Evolutionary conservation across 2,888 invertebrate species (phyloP).

Genomic region (Capitulum mitella): DNA sequence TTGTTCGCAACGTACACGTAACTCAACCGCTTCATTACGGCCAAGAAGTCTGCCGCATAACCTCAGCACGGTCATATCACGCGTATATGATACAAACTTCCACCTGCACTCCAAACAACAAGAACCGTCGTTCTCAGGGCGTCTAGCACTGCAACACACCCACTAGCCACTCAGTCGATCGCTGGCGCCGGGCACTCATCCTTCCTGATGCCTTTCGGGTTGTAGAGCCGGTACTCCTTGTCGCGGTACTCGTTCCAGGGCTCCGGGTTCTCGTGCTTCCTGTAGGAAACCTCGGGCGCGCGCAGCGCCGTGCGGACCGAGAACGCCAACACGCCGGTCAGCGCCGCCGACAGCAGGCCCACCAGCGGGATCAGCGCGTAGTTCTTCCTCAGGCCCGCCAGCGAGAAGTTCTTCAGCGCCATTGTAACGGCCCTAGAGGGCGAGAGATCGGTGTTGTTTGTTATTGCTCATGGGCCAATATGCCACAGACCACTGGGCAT

Average conservation of each 20-base stretch:
- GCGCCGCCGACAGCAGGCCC: background rate
- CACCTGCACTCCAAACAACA: too few species aligned
- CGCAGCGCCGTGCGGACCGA: background rate
- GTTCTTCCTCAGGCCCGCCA: background rate
- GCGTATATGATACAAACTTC: too few species aligned
- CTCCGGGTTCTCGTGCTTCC: background rate
- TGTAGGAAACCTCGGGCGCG: background rate
- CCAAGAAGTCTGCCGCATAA: too few species aligned
- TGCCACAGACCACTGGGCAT: too few species aligned
- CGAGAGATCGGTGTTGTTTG: too few species aligned
- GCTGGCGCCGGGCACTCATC: background rate
- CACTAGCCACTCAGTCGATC: background rate
- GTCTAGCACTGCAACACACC: too few species aligned
- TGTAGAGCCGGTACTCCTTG: slow-evolving; percentile 9
- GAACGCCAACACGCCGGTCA: background rate
- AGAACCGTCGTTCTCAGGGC: too few species aligned
- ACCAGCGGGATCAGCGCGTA: slow-evolving; percentile 11
- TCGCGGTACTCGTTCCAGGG: slow-evolving; percentile 3
- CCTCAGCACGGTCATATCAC: too few species aligned
- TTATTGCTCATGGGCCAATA: too few species aligned
- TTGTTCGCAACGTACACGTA: too few species aligned
- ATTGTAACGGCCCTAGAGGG: background rate
- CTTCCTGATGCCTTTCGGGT: slow-evolving; percentile 7
- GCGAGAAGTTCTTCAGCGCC: background rate
- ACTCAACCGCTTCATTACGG: too few species aligned